Percentiles rank a stretch among this genome's conserved stretches.
These are phyloP conservation scores for Lepidonotus clava DNA, from an alignment of 2,888 invertebrate genomes.

Conservation along the genomic window DNA sequence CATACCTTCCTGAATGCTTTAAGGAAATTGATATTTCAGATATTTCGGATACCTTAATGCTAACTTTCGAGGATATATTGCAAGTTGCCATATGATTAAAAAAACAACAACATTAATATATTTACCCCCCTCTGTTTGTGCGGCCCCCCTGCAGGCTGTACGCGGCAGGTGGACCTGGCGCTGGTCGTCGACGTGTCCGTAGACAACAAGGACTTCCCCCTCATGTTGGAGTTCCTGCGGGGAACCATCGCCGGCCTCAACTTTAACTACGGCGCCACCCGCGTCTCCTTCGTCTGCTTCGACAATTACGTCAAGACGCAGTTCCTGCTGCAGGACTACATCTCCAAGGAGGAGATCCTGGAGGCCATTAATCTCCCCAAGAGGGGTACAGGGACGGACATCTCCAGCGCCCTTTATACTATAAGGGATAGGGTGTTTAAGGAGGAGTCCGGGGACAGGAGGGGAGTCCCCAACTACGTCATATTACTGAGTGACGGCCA, in stretches of 20 bases:
- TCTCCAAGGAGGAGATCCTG: slow-evolving; percentile 19
- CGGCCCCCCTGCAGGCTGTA: background rate
- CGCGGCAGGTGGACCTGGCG: slow-evolving; percentile 43
- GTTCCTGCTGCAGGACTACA: slow-evolving; percentile 22
- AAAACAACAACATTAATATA: background rate
- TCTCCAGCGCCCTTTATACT: background rate
- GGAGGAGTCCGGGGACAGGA: slow-evolving; percentile 12
- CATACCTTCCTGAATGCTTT: too few species aligned
- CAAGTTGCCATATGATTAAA: background rate
- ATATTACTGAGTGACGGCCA: slow-evolving; percentile 50
- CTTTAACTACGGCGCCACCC: slow-evolving; percentile 39
- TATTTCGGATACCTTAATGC: background rate
- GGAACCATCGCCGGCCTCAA: slow-evolving; percentile 33
- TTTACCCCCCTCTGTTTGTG: background rate
- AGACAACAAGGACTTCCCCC: background rate
- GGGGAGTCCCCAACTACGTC: slow-evolving; percentile 38
- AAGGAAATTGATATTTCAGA: too few species aligned
- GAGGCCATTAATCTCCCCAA: slow-evolving; percentile 22
- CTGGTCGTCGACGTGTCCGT: slow-evolving; percentile 46
- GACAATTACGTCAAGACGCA: slow-evolving; percentile 4
- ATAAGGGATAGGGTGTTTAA: slow-evolving; percentile 36
- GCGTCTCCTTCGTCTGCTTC: slow-evolving; percentile 49
- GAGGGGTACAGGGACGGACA: slow-evolving; percentile 16
- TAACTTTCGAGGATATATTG: background rate
- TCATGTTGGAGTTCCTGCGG: background rate